Evolutionary conservation across 2,888 invertebrate genomes (phyloP).

Genomic region (Drosophila sordidula): DNA sequence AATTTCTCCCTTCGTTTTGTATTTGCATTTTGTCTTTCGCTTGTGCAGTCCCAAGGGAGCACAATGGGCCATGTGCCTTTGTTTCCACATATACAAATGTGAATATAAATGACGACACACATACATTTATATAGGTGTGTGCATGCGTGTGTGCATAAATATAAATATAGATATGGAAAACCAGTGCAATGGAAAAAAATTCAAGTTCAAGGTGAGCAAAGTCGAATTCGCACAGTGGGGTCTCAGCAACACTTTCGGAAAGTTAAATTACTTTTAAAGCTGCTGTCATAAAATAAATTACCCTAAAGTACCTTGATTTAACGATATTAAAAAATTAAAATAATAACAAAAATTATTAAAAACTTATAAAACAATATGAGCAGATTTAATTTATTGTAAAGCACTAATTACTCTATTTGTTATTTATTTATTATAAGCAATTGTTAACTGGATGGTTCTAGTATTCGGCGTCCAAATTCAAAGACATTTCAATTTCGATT

Average conservation of each 20-base stretch:
- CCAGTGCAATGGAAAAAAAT: slow-evolving; percentile 58
- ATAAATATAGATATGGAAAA: slow-evolving; percentile 43
- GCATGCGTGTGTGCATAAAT: slow-evolving; percentile 4
- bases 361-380: background rate
- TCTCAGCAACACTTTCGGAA: background rate
- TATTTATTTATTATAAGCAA: no score
- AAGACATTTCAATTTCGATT: background rate
- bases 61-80: slow-evolving; percentile 29
- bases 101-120: slow-evolving; percentile 26
- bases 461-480: no score
- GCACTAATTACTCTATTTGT: no score
- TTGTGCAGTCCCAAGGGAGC: slow-evolving; percentile 17
- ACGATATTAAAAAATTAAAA: background rate
- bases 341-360: background rate
- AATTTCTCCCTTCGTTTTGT: slow-evolving; percentile 9
- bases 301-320: no score
- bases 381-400: background rate
- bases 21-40: slow-evolving; percentile 28
- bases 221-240: slow-evolving; percentile 30
- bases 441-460: no score
- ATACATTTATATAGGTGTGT: background rate
- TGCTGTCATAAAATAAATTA: no score
- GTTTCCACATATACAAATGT: slow-evolving; percentile 25
- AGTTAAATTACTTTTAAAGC: no score
- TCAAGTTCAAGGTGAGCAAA: slow-evolving; percentile 72